A percentile compares a stretch with the other conserved stretches of the same genome.
phyloP scores from a whole-genome alignment of 2,888 invertebrate species.

The Eilema griseolum region DNA sequence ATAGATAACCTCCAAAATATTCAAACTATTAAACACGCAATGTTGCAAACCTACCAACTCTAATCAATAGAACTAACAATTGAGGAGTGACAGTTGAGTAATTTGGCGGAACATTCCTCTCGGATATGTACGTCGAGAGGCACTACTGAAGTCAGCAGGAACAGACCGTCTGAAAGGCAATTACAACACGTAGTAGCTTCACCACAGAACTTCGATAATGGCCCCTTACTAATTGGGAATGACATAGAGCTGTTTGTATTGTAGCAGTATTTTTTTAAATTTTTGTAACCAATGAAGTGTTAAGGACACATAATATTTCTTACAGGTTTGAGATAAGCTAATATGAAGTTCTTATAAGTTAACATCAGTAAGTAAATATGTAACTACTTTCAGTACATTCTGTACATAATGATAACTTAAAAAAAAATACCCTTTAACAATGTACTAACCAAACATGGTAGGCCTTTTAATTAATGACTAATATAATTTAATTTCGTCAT shows the following conservation, averaged over 20 bases:
- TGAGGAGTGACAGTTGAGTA: constrained; percentile 1
- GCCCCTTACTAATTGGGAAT: constrained; percentile 54
- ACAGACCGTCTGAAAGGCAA: constrained; percentile 64
- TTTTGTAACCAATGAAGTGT: too few relatives aligned
- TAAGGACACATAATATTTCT: too few relatives aligned
- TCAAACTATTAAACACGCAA: background rate
- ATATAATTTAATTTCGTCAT: too few relatives aligned
- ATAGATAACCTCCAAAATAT: background rate
- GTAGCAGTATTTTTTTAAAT: background rate
- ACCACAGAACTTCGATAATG: constrained; percentile 49
- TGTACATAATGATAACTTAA: too few relatives aligned
- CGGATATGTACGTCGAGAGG: constrained; percentile 12
- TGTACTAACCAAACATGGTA: too few relatives aligned
- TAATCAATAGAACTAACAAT: constrained; percentile 6
- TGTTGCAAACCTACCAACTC: too few relatives aligned
- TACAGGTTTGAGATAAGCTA: too few relatives aligned
- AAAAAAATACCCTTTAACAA: too few relatives aligned
- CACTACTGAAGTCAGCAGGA: constrained; percentile 44
- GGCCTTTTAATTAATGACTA: too few relatives aligned
- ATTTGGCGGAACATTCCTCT: constrained; percentile 13
- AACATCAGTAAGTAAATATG: too few relatives aligned
- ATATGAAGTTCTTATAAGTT: too few relatives aligned
- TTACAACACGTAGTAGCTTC: constrained; percentile 64
- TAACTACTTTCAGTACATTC: too few relatives aligned
- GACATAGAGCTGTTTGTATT: constrained; percentile 43